Conservation (phyloP, 2,888 invertebrate species). For the Chelonus formosanus region DNA sequence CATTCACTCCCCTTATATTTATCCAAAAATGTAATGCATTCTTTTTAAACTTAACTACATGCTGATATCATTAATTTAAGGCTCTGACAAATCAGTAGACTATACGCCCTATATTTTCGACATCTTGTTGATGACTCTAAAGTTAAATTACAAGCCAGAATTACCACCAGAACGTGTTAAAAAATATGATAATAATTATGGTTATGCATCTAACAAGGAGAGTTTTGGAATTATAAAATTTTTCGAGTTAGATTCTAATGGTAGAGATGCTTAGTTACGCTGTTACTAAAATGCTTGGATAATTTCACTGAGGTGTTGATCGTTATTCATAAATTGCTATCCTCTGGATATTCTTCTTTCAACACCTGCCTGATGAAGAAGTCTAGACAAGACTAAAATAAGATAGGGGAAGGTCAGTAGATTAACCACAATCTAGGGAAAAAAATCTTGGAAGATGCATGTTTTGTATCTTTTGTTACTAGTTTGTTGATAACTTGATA, state of each 20-base stretch:
- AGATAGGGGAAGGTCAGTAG: no score
- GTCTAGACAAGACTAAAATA: conserved; percentile 1
- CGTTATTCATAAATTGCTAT: conserved; percentile 40
- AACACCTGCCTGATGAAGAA: conserved; percentile 8
- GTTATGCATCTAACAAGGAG: no score
- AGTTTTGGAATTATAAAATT: no score
- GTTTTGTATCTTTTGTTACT: no score
- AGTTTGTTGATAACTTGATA: no score
- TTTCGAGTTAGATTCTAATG: background rate
- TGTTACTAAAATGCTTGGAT: background rate
- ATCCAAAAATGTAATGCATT: background rate
- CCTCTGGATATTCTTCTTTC: conserved; percentile 30
- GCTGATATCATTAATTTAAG: background rate
- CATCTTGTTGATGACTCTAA: background rate
- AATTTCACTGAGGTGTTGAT: conserved; percentile 31
- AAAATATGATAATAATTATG: no score
- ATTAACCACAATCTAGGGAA: no score
- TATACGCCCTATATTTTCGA: no score
- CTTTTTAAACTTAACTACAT: background rate
- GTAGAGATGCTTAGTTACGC: conserved; percentile 5
- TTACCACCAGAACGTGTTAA: no score
- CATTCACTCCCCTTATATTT: background rate
- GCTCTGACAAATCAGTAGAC: no score
- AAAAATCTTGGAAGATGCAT: no score
- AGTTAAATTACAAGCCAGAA: background rate